A percentile compares a stretch with the other conserved stretches of the same genome.
Evolutionary conservation across 2,113 vertebrate genomes (phyloP).

Genomic region (Psilopsiagon aymara): DNA sequence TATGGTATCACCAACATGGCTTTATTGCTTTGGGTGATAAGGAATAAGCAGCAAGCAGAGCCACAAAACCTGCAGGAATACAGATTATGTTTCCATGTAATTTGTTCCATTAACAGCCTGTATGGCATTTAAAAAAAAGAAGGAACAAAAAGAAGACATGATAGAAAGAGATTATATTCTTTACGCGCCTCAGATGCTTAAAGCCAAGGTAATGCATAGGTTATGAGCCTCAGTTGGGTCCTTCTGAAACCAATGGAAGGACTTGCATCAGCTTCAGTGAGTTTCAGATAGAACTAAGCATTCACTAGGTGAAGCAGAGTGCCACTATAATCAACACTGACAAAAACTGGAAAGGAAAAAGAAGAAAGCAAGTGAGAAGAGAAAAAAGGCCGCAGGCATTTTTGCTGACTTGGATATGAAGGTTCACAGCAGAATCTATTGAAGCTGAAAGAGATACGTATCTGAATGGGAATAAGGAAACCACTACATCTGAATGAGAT

Average conservation of each 20-base stretch:
- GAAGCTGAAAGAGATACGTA: neutral
- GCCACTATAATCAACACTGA: neutral
- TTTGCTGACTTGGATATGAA: constrained; percentile 15
- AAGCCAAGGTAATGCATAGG: neutral
- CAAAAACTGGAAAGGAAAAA: neutral
- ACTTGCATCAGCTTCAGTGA: neutral
- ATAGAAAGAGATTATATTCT: constrained; percentile 16
- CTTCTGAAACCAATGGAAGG: neutral
- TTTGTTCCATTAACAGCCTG: constrained; percentile 48
- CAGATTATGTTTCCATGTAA: constrained; percentile 30
- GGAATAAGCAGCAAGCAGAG: constrained; percentile 46
- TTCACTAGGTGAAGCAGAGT: neutral
- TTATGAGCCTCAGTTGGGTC: neutral
- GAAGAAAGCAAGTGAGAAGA: neutral
- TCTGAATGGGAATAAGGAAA: constrained; percentile 54
- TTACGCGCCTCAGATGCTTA: neutral
- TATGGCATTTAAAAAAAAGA: neutral
- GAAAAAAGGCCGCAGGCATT: neutral
- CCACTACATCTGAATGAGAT: constrained; percentile 32
- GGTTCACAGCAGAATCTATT: neutral
- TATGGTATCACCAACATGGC: constrained; percentile 47
- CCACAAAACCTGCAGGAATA: constrained; percentile 52
- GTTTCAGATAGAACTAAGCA: neutral
- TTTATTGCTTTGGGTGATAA: constrained; percentile 58
- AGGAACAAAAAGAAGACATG: constrained; percentile 10